These are phyloP conservation scores for Penaeus monodon DNA, from an alignment of 2,888 invertebrate species.

Conservation along the genomic window DNA sequence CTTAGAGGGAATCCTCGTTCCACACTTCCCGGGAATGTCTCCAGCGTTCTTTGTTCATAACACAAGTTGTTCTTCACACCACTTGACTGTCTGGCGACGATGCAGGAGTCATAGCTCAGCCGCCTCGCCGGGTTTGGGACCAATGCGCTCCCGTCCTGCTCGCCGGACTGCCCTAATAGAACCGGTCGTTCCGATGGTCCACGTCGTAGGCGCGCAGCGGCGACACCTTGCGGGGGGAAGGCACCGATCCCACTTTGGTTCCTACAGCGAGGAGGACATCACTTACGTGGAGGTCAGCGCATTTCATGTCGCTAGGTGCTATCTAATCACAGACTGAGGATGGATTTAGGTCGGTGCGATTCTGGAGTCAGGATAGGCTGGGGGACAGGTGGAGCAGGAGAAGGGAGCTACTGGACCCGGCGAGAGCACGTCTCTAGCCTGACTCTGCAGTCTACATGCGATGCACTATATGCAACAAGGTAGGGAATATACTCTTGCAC, in stretches of 20 bases:
- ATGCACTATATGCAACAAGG: constrained; percentile 25
- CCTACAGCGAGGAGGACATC: constrained; percentile 34
- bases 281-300: not conserved
- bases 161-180: constrained; percentile 25
- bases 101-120: no score
- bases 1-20: no score
- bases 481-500: constrained; percentile 5
- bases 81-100: no score
- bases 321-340: constrained; percentile 30
- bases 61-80: no score
- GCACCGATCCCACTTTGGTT: constrained; percentile 49
- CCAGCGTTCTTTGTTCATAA: no score
- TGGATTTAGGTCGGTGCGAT: not conserved
- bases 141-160: not conserved
- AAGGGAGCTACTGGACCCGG: constrained; percentile 4
- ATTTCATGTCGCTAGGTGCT: constrained; percentile 14
- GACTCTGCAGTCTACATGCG: constrained; percentile 30
- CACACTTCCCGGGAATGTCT: no score
- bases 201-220: constrained; percentile 51
- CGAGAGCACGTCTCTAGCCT: not conserved
- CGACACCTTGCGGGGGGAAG: constrained; percentile 46
- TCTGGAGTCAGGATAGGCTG: constrained; percentile 15
- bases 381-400: constrained; percentile 7
- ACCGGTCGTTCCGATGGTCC: constrained; percentile 33
- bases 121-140: no score